phyloP scores from a whole-genome alignment of 2,113 vertebrate species.

The Psophia crepitans region DNA sequence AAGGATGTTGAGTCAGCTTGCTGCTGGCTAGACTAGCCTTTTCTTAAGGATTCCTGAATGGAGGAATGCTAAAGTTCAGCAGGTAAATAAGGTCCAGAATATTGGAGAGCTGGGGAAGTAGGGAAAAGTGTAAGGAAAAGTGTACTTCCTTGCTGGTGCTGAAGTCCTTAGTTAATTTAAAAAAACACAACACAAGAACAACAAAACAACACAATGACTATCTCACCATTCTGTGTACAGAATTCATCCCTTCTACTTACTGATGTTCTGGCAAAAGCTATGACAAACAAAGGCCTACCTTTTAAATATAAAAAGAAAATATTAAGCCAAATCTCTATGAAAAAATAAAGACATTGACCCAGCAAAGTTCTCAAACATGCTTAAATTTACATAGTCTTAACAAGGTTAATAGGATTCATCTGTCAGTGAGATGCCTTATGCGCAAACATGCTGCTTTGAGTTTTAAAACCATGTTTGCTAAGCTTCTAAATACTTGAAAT shows the following conservation, averaged over 20 bases:
- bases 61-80: not conserved
- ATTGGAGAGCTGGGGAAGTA: not conserved
- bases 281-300: not conserved
- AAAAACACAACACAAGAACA: too few relatives aligned
- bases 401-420: not conserved
- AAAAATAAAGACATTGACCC: not conserved
- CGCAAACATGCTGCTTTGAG: not conserved
- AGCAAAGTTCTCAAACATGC: not conserved
- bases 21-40: not conserved
- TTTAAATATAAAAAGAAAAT: not conserved
- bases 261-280: not conserved
- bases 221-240: not conserved
- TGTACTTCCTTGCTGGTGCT: not conserved
- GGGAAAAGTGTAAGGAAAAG: not conserved
- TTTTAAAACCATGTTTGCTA: not conserved
- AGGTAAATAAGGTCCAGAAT: not conserved
- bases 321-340: not conserved
- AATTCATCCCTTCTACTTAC: not conserved
- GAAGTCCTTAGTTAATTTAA: not conserved
- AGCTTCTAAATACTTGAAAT: not conserved
- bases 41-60: not conserved
- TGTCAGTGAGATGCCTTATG: not conserved
- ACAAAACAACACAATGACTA: not conserved
- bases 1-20: not conserved
- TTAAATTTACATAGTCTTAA: not conserved